Evolutionary conservation across 2,797 vertebrate genomes (phyloP).

Genomic region (Artibeus jamaicensis): DNA sequence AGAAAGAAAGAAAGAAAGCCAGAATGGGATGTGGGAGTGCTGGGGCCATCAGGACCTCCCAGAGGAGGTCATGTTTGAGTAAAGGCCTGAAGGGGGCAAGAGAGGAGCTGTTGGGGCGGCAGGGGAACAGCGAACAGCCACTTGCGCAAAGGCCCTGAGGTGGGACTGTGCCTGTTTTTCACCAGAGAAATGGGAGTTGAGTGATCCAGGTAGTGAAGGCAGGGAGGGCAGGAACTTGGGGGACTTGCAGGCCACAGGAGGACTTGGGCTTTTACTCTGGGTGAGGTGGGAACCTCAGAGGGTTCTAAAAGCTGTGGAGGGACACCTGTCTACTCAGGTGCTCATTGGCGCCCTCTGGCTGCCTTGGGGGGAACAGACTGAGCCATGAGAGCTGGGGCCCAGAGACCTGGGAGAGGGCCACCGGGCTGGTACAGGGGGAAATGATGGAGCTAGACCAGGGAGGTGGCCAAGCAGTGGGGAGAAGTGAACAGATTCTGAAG

Average conservation of each 20-base stretch:
- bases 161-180: background rate
- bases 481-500: background rate
- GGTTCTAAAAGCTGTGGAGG: background rate
- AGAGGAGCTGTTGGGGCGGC: background rate
- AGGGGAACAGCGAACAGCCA: too few relatives aligned
- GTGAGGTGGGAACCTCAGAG: background rate
- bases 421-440: background rate
- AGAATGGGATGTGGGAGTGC: background rate
- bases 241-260: background rate
- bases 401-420: background rate
- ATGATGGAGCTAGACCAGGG: background rate
- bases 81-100: background rate
- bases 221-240: background rate
- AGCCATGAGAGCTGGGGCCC: too few relatives aligned
- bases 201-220: background rate
- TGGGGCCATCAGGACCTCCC: background rate
- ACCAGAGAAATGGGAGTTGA: background rate
- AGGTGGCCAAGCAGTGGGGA: background rate
- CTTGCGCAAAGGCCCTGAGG: background rate
- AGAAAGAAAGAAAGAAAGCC: background rate
- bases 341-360: background rate
- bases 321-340: accelerated
- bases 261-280: background rate
- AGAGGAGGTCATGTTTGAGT: accelerated
- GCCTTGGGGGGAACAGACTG: background rate